Base-by-base conservation (phyloP, 2,888 invertebrate genomes). In the Proisotoma minuta region DNA sequence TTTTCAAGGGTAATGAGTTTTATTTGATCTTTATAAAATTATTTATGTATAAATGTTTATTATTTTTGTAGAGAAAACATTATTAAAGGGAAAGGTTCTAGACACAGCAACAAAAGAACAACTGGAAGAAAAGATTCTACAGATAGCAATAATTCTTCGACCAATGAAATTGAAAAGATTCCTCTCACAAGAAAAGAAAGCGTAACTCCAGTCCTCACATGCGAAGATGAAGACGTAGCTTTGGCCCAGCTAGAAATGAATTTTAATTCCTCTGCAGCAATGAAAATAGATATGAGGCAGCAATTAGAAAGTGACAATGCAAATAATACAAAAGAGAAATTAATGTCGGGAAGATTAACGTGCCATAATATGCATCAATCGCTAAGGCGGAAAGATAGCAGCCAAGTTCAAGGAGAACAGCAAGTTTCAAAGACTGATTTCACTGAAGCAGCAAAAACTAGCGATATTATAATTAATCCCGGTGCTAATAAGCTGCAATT, bases 401-500 rank as follows among this genome's bases (percentile, higher is more conserved):
- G 78, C 75, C 83, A 83, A 40, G 86, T 86, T 76, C 82, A 83
- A 40, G 87, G 87, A 78, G 83, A 85, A 0, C 85, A 85, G 0
- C 82, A 83, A 1, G 84, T 86, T 1, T 76, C 81, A 1, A 84
- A 87, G 72, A 84, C 84, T 48, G 87, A 86, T 75, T 88, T 84
- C 73, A 82, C 82, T 20, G 81, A 82, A 63, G 81, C 82, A 63
- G 83, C 89, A n/a, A 75, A 75, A 15, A 77, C 79, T 1, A 66
- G 74, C 39, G 74, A 78, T 72, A 74, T 79, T 56, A 70, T 71
- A 2, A 70, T 79, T n/a, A 73, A 77, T 61, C 81, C 81, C 23
- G 82, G 82, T 49, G 73, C 70, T 24, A 82, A 81, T 72, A 73
- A 68, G 18, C 65, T 82, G 26, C 70, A 70, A n/a, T 74, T 82